Percentiles rank a stretch among this genome's conserved stretches.
phyloP scores from a whole-genome alignment of 2,797 vertebrate genomes.

The Thripadectes ignobilis region DNA sequence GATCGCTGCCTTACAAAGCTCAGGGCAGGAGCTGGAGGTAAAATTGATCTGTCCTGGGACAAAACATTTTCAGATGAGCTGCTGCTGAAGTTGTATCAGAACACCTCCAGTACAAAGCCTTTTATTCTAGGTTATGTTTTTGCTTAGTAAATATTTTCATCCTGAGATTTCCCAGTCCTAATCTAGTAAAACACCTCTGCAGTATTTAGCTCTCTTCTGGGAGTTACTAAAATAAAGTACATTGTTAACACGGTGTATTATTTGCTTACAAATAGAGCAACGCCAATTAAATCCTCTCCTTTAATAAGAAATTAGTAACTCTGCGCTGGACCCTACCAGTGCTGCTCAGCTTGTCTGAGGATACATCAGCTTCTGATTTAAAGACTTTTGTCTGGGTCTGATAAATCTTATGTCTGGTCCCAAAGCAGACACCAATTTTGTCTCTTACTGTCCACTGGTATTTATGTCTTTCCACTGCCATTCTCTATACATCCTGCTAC shows the following conservation, averaged over 20 bases:
- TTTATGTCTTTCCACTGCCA: not conserved
- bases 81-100: not conserved
- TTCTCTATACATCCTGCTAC: not conserved
- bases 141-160: slow-evolving; percentile 17
- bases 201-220: not conserved
- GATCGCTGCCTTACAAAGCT: not conserved
- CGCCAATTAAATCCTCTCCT: not conserved
- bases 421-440: slow-evolving; percentile 28
- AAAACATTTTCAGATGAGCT: not conserved
- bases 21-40: not conserved
- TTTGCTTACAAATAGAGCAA: slow-evolving; percentile 52
- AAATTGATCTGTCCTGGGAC: not conserved
- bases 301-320: slow-evolving; percentile 13
- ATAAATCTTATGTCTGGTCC: not conserved
- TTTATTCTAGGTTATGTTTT: slow-evolving; percentile 33
- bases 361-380: slow-evolving; percentile 18
- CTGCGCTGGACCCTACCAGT: not conserved
- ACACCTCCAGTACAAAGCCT: not conserved
- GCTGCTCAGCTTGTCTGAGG: not conserved
- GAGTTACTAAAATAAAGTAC: slow-evolving; percentile 37
- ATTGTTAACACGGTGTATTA: slow-evolving; percentile 8
- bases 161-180: not conserved
- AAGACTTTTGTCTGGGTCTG: not conserved
- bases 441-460: not conserved
- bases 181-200: slow-evolving; percentile 26